These are phyloP conservation scores for Diabrotica balteata DNA, from an alignment of 2,888 invertebrate species.

Conservation along the genomic window DNA sequence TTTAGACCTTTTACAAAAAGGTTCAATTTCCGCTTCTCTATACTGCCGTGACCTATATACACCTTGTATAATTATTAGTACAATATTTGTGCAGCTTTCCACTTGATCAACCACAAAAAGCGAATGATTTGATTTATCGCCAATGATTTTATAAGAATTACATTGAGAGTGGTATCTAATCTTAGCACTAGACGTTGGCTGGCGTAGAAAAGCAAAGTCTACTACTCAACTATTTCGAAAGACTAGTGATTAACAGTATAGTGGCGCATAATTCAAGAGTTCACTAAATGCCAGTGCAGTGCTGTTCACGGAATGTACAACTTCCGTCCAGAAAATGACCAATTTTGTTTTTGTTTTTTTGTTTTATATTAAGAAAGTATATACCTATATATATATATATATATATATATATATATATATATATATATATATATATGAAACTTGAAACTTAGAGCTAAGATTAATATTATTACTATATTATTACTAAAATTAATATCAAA, in stretches of 20 bases:
- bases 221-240: constrained; percentile 43
- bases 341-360: background rate
- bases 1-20: no score
- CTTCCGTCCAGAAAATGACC: background rate
- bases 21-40: no score
- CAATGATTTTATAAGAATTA: constrained; percentile 48
- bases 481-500: no score
- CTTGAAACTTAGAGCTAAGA: no score
- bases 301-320: background rate
- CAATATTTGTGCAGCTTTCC: constrained; percentile 42
- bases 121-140: constrained; percentile 53
- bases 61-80: constrained; percentile 25
- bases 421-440: no score
- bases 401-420: no score
- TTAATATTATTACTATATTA: no score
- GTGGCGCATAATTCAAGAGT: constrained; percentile 46
- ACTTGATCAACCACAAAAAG: constrained; percentile 45
- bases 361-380: no score
- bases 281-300: constrained; percentile 22
- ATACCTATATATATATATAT: no score
- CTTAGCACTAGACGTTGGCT: background rate
- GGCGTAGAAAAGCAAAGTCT: background rate
- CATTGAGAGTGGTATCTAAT: constrained; percentile 10
- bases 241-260: constrained; percentile 23
- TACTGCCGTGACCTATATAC: background rate